Base-by-base conservation (phyloP, 2,113 vertebrate genomes). In the Varanus salvator region DNA sequence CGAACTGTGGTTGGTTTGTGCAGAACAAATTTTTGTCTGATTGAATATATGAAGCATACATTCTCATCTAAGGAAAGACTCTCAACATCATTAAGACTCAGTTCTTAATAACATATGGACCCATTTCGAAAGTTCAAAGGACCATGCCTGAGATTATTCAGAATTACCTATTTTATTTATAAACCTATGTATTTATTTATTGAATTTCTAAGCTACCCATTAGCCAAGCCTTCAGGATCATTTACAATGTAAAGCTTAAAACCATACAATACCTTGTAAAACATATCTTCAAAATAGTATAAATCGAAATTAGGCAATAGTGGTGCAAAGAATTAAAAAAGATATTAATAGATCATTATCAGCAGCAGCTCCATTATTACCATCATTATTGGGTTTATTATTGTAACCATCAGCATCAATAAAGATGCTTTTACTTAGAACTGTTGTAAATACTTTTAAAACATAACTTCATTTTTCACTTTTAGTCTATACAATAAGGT, bases 51-150 rank as follows among this genome's bases (percentile, higher is more conserved):
- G 75, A 89, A 84, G 44, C 4, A 3, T 87, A 23, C 8, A 21
- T 38, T 85, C 88, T 85, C 90, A 1, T n/a, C 85, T 87, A 25
- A 31, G 8, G 27, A 60, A 81, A 3, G 2, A 75, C 89, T 92
- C 91, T 77, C 38, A 91, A 80, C 38, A 38, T 8, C 71, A 38
- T 85, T 75, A 87, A 90, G 90, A 2, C 1, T 8, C n/a, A 90
- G 38, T 82, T 88, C 66, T 80, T 75, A 87, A 50, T 19, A 34
- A 68, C 0, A 31, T 80, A 88, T 88, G 89, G 23, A 0, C 83
- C 8, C 84, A 27, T 57, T 19, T 89, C 81, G 31, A 11, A 8
- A 84, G 60, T 8, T 75, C 29, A 50, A 52, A 60, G 71, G 25
- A 86, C 29, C 6, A 34, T n/a, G 60, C 54, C 25, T 85, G 8